A percentile compares a stretch with the other conserved stretches of the same genome.
phyloP scores from a whole-genome alignment of 2,888 invertebrate genomes.

The Gari tellinella region DNA sequence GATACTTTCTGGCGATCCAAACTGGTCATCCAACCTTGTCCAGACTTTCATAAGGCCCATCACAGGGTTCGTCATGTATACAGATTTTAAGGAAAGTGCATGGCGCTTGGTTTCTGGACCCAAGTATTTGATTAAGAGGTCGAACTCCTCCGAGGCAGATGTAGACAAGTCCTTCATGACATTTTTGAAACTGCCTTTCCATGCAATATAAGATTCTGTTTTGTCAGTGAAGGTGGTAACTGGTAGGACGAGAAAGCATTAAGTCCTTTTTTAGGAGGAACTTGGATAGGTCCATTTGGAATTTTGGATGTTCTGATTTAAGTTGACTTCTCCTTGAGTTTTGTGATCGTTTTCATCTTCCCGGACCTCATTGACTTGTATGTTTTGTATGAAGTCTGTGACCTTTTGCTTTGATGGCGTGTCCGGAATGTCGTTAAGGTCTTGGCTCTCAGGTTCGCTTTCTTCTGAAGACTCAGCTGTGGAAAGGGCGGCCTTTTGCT shows the following conservation, averaged over 20 bases:
- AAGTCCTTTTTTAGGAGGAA: slow-evolving; percentile 34
- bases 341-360: too few relatives aligned
- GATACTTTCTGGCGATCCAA: slow-evolving; percentile 30
- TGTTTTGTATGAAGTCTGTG: too few relatives aligned
- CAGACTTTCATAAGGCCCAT: slow-evolving; percentile 18
- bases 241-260: slow-evolving; percentile 22
- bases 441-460: too few relatives aligned
- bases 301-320: too few relatives aligned
- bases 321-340: too few relatives aligned
- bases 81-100: slow-evolving; percentile 24
- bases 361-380: too few relatives aligned
- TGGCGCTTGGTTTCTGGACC: slow-evolving; percentile 15
- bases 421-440: too few relatives aligned
- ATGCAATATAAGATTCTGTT: slow-evolving; percentile 17
- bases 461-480: too few relatives aligned
- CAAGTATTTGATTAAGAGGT: slow-evolving; percentile 22
- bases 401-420: too few relatives aligned
- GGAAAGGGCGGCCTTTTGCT: too few relatives aligned
- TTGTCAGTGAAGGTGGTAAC: slow-evolving; percentile 28
- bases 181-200: slow-evolving; percentile 33
- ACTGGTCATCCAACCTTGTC: slow-evolving; percentile 33
- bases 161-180: slow-evolving; percentile 22
- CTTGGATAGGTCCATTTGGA: too few relatives aligned
- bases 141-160: slow-evolving; percentile 22
- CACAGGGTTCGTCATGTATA: slow-evolving; percentile 8